These are phyloP conservation scores for Axinella damicornis DNA, from an alignment of 37 sponge, comb jelly and placozoan genomes.

Conservation along the genomic window DNA sequence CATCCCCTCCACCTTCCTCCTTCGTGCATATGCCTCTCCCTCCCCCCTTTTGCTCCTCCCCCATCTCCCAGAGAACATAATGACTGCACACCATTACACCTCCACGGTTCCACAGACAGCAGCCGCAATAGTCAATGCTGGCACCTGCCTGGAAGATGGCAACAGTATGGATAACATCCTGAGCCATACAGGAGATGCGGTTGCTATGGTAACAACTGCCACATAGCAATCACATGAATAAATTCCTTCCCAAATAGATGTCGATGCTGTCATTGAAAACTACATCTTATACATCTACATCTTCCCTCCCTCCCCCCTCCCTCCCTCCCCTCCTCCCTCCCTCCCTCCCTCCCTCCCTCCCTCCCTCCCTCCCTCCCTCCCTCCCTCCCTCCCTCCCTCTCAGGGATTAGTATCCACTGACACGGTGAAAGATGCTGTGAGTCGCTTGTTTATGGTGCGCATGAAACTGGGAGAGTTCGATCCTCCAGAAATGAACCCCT, in stretches of 20 bases:
- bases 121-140: constrained; percentile 65
- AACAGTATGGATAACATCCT: constrained; percentile 52
- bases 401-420: constrained; percentile 32
- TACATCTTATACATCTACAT: not conserved
- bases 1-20: no score
- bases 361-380: no score
- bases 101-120: constrained; percentile 23
- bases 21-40: no score
- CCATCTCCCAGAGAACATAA: constrained; percentile 35
- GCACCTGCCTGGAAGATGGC: constrained; percentile 56
- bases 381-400: no score
- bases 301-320: not conserved
- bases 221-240: not conserved
- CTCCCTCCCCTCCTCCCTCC: not conserved
- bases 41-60: not conserved
- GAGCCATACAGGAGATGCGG: constrained; percentile 49
- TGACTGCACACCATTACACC: constrained; percentile 55
- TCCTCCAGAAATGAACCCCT: constrained; percentile 76
- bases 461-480: constrained; percentile 84
- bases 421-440: constrained; percentile 56
- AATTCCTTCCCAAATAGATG: no score
- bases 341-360: not conserved
- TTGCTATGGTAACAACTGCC: not conserved
- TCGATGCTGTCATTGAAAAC: no score
- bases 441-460: constrained; percentile 59